Evolutionary conservation across 2,797 vertebrate species (phyloP).

Genomic region (Enteromius anoplus): DNA sequence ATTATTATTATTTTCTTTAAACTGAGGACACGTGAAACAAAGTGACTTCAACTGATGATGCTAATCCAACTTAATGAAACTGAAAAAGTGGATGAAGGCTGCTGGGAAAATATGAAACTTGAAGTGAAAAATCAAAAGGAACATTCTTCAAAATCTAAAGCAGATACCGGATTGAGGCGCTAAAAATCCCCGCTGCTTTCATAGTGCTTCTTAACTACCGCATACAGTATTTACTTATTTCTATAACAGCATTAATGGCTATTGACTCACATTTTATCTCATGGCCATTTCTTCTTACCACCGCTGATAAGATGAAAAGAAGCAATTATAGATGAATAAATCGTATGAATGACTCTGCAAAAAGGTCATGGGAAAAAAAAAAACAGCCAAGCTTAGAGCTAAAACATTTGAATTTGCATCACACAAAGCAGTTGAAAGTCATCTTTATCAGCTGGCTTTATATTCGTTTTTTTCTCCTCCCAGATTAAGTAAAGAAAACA

Average conservation of each 20-base stretch:
- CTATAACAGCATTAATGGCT: slow-evolving; percentile 17
- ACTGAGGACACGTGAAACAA: slow-evolving; percentile 13
- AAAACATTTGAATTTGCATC: slow-evolving; percentile 30
- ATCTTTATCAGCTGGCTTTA: slow-evolving; percentile 21
- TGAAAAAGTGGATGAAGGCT: slow-evolving; percentile 41
- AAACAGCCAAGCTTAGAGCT: background rate
- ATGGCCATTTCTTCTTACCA: slow-evolving; percentile 16
- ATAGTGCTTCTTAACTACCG: slow-evolving; percentile 37
- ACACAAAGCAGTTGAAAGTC: slow-evolving; percentile 4
- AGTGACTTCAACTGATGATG: slow-evolving; percentile 38
- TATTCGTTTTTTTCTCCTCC: background rate
- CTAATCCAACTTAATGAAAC: slow-evolving; percentile 47
- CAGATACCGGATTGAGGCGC: slow-evolving; percentile 13
- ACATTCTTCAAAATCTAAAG: background rate
- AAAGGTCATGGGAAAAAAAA: slow-evolving; percentile 21
- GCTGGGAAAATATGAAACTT: slow-evolving; percentile 33
- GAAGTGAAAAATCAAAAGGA: slow-evolving; percentile 46
- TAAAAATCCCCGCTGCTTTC: slow-evolving; percentile 21
- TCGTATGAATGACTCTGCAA: background rate
- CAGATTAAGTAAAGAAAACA: slow-evolving; percentile 16
- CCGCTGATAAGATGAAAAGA: slow-evolving; percentile 39
- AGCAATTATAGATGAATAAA: slow-evolving; percentile 38
- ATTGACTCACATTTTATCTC: slow-evolving; percentile 16
- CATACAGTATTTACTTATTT: slow-evolving; percentile 26
- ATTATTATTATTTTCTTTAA: slow-evolving; percentile 9